These are phyloP conservation scores for Leucozona laternaria DNA, from an alignment of 2,888 invertebrate genomes.

Conservation along the genomic window DNA sequence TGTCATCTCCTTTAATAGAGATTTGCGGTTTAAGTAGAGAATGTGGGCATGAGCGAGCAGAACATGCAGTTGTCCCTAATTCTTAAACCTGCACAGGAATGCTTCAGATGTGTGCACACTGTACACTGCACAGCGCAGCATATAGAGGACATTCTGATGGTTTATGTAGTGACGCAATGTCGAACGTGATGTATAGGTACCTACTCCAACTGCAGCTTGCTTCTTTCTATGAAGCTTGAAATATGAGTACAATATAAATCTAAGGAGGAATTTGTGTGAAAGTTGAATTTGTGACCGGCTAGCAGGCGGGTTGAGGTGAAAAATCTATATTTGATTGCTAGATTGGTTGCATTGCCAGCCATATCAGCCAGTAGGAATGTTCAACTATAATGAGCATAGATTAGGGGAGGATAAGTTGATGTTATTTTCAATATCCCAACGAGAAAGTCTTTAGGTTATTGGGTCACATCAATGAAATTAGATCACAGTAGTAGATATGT, in stretches of 20 bases:
- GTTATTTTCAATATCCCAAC: background rate
- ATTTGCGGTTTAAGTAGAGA: conserved; percentile 62
- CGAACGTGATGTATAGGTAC: conserved; percentile 55
- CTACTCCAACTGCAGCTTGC: background rate
- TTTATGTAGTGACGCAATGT: conserved; percentile 38
- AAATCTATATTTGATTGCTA: conserved; percentile 37
- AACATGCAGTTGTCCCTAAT: conserved; percentile 65
- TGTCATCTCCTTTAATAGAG: conserved; percentile 56
- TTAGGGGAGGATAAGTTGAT: background rate
- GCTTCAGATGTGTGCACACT: conserved; percentile 34
- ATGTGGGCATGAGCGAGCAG: conserved; percentile 44
- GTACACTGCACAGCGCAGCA: background rate
- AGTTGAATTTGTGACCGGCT: background rate
- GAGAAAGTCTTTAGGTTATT: background rate
- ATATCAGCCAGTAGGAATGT: conserved; percentile 1
- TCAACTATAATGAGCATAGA: conserved; percentile 30
- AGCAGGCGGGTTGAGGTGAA: background rate
- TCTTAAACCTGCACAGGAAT: conserved; percentile 38
- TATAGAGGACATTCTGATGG: background rate
- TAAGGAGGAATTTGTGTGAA: background rate
- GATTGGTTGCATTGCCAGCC: conserved; percentile 4
- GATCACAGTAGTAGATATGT: background rate
- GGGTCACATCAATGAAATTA: background rate
- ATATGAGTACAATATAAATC: conserved; percentile 55
- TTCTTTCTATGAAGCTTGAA: conserved; percentile 45